Percentiles rank a stretch among this genome's conserved stretches.
phyloP scores from a whole-genome alignment of 2,113 vertebrate species.

The Aegotheles bennettii region DNA sequence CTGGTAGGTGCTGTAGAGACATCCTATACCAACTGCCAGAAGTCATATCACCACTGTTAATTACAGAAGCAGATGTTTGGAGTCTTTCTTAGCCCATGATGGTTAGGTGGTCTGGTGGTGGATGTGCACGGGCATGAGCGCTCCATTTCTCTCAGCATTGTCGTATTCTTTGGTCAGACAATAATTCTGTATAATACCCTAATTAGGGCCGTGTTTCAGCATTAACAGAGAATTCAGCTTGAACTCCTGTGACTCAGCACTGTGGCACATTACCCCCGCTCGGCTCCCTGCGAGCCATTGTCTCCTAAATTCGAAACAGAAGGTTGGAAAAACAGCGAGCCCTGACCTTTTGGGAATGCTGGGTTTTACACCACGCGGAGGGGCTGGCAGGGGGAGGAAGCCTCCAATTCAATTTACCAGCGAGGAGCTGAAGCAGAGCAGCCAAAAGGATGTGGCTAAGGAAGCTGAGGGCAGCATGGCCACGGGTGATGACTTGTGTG shows the following conservation, averaged over 20 bases:
- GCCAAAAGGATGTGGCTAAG: conserved; percentile 55
- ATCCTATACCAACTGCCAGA: neutral
- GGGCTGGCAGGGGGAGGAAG: conserved; percentile 34
- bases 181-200: neutral
- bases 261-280: neutral
- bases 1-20: neutral
- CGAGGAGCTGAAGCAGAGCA: neutral
- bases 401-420: conserved; percentile 34
- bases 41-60: neutral
- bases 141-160: neutral
- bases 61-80: neutral
- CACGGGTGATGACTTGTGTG: neutral
- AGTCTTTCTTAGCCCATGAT: rapidly evolving
- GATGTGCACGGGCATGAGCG: rapidly evolving
- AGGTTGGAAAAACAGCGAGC: conserved; percentile 17
- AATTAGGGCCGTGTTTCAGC: neutral
- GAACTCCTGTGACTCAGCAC: conserved; percentile 57
- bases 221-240: neutral
- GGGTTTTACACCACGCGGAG: conserved; percentile 8
- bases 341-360: conserved; percentile 58
- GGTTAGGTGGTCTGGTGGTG: neutral
- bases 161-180: neutral
- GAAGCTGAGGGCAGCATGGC: neutral
- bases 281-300: conserved; percentile 40
- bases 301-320: conserved; percentile 57